A percentile compares a stretch with the other conserved stretches of the same genome.
Conservation (phyloP, 2,888 invertebrate genomes). For the Agriopis aurantiaria region DNA sequence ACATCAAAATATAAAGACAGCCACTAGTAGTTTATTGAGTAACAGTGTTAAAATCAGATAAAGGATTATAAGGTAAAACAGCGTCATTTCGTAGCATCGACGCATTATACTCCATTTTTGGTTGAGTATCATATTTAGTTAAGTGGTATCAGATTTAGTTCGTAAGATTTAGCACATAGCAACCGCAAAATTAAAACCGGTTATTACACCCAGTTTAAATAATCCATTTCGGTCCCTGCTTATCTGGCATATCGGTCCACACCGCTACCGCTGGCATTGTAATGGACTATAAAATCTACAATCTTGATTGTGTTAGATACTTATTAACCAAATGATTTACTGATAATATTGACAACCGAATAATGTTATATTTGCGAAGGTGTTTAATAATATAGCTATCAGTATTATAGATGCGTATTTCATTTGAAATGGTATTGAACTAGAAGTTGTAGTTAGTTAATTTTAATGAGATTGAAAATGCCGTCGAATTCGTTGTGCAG, state of each 20-base stretch:
- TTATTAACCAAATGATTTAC: conserved; percentile 54
- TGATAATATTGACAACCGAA: conserved; percentile 61
- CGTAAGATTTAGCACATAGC: too few species aligned
- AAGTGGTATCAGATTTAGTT: too few species aligned
- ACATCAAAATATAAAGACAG: too few species aligned
- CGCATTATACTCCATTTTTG: too few species aligned
- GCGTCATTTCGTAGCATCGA: too few species aligned
- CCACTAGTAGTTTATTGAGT: too few species aligned
- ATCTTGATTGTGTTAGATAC: conserved; percentile 62
- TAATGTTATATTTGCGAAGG: conserved; percentile 49
- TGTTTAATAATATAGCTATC: conserved; percentile 30
- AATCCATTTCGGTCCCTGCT: conserved; percentile 19
- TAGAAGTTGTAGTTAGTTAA: not conserved
- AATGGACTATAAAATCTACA: conserved; percentile 66
- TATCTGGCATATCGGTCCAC: conserved; percentile 52
- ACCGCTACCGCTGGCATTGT: conserved; percentile 50
- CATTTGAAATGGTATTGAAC: not conserved
- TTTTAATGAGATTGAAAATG: too few species aligned
- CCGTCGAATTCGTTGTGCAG: too few species aligned
- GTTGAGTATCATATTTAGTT: too few species aligned
- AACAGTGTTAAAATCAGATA: too few species aligned
- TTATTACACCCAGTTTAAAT: not conserved
- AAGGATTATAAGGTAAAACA: too few species aligned
- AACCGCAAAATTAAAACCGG: not conserved
- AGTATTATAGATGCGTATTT: not conserved